These are phyloP conservation scores for Scolopax rusticola DNA, from an alignment of 2,797 vertebrate genomes.

Conservation along the genomic window DNA sequence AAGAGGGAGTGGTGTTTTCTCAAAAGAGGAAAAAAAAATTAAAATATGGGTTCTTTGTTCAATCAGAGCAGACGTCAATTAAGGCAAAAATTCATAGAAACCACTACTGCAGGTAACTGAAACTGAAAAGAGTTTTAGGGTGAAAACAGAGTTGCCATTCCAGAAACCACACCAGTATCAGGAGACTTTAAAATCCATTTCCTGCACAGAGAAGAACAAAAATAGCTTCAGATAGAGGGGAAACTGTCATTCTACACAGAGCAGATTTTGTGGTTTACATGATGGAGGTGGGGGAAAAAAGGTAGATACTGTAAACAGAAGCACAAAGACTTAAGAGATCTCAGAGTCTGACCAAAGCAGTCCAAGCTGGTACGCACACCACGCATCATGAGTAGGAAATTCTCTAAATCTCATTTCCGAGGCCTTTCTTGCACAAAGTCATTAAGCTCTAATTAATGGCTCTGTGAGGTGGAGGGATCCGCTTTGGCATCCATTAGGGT, in stretches of 20 bases:
- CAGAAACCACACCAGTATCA: not conserved
- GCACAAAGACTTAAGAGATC: not conserved
- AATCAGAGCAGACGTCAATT: not conserved
- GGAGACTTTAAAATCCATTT: not conserved
- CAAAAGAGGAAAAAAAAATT: not conserved
- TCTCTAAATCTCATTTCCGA: conserved; percentile 68
- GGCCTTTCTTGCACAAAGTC: conserved; percentile 53
- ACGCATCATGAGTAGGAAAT: conserved; percentile 51
- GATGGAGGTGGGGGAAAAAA: not conserved
- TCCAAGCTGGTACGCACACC: not conserved
- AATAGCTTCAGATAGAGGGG: not conserved
- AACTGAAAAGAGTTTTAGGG: not conserved
- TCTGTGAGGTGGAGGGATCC: conserved; percentile 48
- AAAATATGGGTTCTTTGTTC: not conserved
- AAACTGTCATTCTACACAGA: not conserved
- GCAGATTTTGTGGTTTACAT: not conserved
- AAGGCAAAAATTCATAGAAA: not conserved
- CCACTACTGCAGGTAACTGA: not conserved
- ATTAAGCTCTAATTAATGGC: conserved; percentile 72
- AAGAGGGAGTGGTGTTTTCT: not conserved
- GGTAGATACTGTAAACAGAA: not conserved
- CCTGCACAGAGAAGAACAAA: not conserved
- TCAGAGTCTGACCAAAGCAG: not conserved
- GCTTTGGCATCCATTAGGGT: conserved; percentile 56
- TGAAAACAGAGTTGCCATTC: not conserved